Evolutionary conservation across 1,140 invertebrate genomes (phyloP).

Genomic region (Cotesia glomerata): DNA sequence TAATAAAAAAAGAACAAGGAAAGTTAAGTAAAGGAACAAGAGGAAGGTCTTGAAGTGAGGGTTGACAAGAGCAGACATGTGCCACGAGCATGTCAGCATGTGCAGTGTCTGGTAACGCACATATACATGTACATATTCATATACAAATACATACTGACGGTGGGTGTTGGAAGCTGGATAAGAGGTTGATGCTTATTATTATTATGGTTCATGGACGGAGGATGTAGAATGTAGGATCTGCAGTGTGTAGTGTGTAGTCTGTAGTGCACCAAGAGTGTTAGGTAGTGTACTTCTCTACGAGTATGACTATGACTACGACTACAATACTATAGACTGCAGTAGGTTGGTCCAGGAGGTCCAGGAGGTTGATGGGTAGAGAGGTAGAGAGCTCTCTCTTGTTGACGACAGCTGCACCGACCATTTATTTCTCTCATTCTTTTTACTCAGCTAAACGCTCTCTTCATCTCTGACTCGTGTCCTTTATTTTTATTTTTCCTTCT

Average conservation of each 20-base stretch:
- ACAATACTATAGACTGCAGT: no score
- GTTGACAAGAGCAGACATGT: slow-evolving; percentile 11
- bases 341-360: no score
- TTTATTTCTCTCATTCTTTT: slow-evolving; percentile 3
- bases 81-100: slow-evolving; percentile 13
- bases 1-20: not conserved
- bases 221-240: no score
- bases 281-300: no score
- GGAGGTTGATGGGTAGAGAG: no score
- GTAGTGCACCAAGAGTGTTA: no score
- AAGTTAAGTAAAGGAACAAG: not conserved
- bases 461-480: slow-evolving; percentile 42
- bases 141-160: no score
- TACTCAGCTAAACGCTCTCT: not conserved
- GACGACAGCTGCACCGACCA: slow-evolving; percentile 21
- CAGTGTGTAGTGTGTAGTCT: no score
- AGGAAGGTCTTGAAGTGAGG: slow-evolving; percentile 1
- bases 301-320: no score
- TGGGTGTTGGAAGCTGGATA: not conserved
- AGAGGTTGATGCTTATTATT: not conserved
- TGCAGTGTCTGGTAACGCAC: slow-evolving; percentile 16
- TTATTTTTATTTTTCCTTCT: slow-evolving; percentile 17
- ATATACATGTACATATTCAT: no score
- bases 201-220: no score
- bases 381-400: slow-evolving; percentile 3